Base-by-base conservation (phyloP, 1,140 invertebrate genomes). In the Chrysoperla carnea region DNA sequence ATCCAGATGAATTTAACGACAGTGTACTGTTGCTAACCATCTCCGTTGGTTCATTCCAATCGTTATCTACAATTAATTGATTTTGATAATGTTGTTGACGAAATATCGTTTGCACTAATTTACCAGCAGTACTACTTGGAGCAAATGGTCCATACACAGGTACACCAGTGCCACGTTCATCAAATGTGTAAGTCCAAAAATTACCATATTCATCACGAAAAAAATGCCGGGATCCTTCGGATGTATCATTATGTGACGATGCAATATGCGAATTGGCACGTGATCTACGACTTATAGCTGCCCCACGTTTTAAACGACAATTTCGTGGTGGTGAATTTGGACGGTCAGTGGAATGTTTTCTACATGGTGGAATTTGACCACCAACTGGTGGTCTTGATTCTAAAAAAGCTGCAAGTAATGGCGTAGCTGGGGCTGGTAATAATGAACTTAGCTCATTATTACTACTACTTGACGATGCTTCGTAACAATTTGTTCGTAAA, bases 221-320 rank as follows among this genome's bases (percentile, higher is more conserved):
- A 55, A 78, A 87, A 60, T 93, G 88, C 36, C 91, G 78, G 6
- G 85, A 84, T 33, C 87, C 88, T 52, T 88, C 80, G 6, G 75
- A 76, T 0, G 85, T 89, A 50, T 93, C 88, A 46, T 89, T 83
- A 55, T 90, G 84, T 41, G 80, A 83, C 9, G 73, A 78, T 1
- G 87, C 85, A 27, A 89, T 64, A 55, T 91, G 84, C 36, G 46
- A 63, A 48, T 29, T 47, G 47, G 49, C 31, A 17, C 42, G 23
- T 23, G 46, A 13, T 29, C 46, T 50, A 41, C 49, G 35, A 29
- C 41, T 43, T 27, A 48, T 43, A 33, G 47, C 44, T 36, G 48
- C 46, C 36, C 36, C 50, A 54, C 17, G 39, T 41, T 50, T 55
- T 28, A 53, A 43, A 17, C 48, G 41, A 42, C 44, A 46, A 40